Conservation (phyloP, 1,140 invertebrate species). For the Octopus bimaculoides region DNA sequence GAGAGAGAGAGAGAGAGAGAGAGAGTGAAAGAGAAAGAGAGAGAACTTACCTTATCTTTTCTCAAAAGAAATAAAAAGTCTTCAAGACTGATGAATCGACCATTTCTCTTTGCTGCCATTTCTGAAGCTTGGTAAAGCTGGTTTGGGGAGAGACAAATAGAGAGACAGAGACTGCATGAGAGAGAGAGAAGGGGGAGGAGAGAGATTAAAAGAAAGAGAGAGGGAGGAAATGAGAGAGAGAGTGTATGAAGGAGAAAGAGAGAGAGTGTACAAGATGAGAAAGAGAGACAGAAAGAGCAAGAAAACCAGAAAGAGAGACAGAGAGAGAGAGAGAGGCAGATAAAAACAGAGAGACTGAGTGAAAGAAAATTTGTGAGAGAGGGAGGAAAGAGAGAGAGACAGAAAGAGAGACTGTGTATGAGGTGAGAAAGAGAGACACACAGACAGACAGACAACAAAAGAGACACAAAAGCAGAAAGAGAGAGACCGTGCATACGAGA, state of each 20-base stretch:
- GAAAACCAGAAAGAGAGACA: no score
- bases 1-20: no score
- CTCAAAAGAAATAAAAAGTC: conserved; percentile 70
- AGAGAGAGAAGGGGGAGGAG: neutral
- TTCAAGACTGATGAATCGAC: conserved; percentile 59
- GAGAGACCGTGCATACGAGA: neutral
- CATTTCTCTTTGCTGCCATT: conserved; percentile 57
- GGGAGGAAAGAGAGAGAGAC: neutral
- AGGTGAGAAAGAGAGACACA: no score
- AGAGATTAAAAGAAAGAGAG: neutral
- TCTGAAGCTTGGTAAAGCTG: conserved; percentile 63
- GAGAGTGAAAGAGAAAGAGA: no score
- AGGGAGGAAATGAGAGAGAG: neutral
- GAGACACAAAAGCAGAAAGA: neutral
- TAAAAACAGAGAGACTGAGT: no score
- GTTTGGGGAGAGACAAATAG: conserved; percentile 16
- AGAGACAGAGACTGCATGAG: conserved; percentile 23
- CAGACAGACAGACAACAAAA: neutral
- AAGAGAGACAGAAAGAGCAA: no score
- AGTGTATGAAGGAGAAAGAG: neutral
- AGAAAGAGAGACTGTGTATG: neutral
- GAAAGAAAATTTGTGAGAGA: no score
- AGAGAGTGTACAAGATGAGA: no score
- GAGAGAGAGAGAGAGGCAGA: no score
- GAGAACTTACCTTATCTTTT: conserved; percentile 61